Conservation (phyloP, 2,888 invertebrate genomes). For the Cosmopolites sordidus region DNA sequence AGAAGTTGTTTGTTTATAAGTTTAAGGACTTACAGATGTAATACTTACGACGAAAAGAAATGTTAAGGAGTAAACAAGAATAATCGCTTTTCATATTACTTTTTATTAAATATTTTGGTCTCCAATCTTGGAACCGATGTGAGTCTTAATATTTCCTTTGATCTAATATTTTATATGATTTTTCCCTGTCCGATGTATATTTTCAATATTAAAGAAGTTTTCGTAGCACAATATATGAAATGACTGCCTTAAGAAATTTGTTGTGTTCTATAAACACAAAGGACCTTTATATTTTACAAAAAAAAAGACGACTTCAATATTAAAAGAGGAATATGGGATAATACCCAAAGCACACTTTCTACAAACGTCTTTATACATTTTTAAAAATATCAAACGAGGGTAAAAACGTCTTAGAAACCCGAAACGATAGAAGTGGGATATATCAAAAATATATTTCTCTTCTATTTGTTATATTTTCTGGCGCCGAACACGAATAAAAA, state of each 20-base stretch:
- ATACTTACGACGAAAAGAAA: no score
- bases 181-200: no score
- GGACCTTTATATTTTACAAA: constrained; percentile 8
- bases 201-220: background rate
- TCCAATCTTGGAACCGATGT: no score
- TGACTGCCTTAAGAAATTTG: constrained; percentile 1
- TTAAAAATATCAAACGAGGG: constrained; percentile 1
- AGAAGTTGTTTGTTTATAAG: no score
- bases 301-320: background rate
- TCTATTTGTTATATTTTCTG: background rate
- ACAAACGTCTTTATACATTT: constrained; percentile 1
- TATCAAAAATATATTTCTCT: constrained; percentile 1
- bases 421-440: background rate
- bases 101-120: no score
- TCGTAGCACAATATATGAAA: constrained; percentile 2
- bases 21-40: no score
- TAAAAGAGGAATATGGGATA: background rate
- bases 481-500: background rate
- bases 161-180: no score
- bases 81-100: no score
- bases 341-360: background rate
- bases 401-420: background rate
- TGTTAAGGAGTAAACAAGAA: no score
- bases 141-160: no score
- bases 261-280: background rate